phyloP scores from a whole-genome alignment of 1,140 invertebrate species.

The Cotesia typhae region DNA sequence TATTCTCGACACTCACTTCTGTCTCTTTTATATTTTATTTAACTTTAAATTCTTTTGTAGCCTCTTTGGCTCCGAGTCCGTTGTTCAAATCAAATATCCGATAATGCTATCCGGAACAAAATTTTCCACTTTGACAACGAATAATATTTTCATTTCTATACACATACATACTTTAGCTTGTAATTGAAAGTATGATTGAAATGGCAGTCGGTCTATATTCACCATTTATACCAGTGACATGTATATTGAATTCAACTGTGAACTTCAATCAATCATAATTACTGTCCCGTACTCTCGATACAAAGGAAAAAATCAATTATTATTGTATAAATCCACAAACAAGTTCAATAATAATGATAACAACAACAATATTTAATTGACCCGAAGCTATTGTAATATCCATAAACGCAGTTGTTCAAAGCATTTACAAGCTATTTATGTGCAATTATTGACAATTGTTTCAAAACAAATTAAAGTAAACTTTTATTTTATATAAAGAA shows the following conservation, averaged over 20 bases:
- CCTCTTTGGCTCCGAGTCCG: not conserved
- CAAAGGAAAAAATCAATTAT: not conserved
- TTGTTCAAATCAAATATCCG: constrained; percentile 17
- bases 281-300: not conserved
- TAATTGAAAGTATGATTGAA: constrained; percentile 13
- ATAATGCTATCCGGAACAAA: constrained; percentile 13
- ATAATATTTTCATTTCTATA: not conserved
- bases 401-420: too few species aligned
- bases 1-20: not conserved
- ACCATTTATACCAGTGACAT: constrained; percentile 2
- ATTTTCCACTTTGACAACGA: constrained; percentile 18
- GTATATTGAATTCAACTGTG: constrained; percentile 2
- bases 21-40: constrained; percentile 14
- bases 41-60: not conserved
- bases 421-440: too few species aligned
- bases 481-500: too few species aligned
- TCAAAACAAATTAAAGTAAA: too few species aligned
- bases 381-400: too few species aligned
- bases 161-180: not conserved
- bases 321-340: not conserved
- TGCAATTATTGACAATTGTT: too few species aligned
- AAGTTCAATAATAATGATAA: not conserved
- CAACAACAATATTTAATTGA: too few species aligned
- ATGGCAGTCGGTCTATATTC: constrained; percentile 3
- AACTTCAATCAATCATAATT: constrained; percentile 17